Percentiles rank a stretch among this genome's conserved stretches.
Evolutionary conservation across 2,888 invertebrate species (phyloP).

Genomic region (Linhomoeus sp.): DNA sequence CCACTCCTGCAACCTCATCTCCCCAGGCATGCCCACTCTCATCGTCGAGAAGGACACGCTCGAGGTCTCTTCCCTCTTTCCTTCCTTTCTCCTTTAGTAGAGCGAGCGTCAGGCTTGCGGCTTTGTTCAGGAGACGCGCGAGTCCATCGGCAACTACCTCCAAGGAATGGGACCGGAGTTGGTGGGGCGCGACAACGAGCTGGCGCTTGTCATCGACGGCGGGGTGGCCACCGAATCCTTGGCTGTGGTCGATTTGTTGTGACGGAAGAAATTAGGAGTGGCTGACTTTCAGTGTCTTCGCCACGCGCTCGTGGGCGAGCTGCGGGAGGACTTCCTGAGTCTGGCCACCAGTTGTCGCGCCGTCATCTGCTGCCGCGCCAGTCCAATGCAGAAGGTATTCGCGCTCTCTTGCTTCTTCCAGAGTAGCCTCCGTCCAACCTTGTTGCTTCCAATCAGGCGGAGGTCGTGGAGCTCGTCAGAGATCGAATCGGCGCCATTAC

Average conservation of each 20-base stretch:
- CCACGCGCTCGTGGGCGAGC: slow-evolving; percentile 71
- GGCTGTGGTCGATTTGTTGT: not conserved
- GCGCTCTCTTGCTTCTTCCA: slow-evolving; percentile 14
- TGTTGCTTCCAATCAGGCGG: too few relatives aligned
- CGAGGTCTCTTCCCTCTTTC: too few relatives aligned
- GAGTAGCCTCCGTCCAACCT: too few relatives aligned
- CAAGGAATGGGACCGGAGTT: slow-evolving; percentile 52
- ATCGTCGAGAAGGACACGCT: not conserved
- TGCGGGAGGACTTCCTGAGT: slow-evolving; percentile 75
- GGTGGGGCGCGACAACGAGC: slow-evolving; percentile 50
- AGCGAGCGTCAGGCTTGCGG: too few relatives aligned
- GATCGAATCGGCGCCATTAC: slow-evolving; percentile 56
- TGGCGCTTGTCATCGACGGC: slow-evolving; percentile 81
- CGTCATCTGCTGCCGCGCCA: slow-evolving; percentile 83
- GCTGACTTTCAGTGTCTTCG: slow-evolving; percentile 46
- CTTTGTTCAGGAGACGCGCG: slow-evolving; percentile 36
- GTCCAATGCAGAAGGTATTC: slow-evolving; percentile 75
- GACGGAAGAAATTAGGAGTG: too few relatives aligned
- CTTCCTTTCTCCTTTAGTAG: too few relatives aligned
- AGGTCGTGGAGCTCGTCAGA: slow-evolving; percentile 38
- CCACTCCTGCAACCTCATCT: slow-evolving; percentile 5
- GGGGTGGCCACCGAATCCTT: slow-evolving; percentile 33
- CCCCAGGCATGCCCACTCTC: not conserved
- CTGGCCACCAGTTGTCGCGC: slow-evolving; percentile 83
- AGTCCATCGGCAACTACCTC: slow-evolving; percentile 53